Evolutionary conservation across 2,113 vertebrate genomes (phyloP).

Genomic region (Erinaceus europaeus): DNA sequence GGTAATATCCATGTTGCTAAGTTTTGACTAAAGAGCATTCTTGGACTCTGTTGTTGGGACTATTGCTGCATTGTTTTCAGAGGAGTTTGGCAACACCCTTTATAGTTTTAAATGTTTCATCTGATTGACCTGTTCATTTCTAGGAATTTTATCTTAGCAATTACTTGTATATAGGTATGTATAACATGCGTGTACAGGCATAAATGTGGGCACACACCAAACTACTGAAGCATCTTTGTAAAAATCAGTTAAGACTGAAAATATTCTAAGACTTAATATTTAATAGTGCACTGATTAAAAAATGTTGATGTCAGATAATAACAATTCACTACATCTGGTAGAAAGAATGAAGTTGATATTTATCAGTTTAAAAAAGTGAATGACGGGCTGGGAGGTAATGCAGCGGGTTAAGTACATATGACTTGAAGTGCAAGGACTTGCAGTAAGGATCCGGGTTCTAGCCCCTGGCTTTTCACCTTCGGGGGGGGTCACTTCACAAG

Average conservation of each 20-base stretch:
- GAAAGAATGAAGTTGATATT: neutral
- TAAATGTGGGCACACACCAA: neutral
- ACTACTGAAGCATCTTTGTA: neutral
- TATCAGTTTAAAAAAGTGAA: neutral
- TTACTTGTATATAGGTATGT: neutral
- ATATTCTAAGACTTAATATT: too few species aligned
- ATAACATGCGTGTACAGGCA: neutral
- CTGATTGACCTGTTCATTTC: conserved; percentile 27
- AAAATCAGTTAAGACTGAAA: neutral
- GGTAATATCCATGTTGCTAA: neutral
- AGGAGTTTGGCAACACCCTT: neutral
- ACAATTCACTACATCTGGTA: neutral
- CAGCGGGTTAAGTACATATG: too few species aligned
- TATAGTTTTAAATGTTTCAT: conserved; percentile 12
- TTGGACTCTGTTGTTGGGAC: neutral
- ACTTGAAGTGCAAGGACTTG: too few species aligned
- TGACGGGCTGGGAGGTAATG: too few species aligned
- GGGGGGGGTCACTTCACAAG: too few species aligned
- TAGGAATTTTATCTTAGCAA: conserved; percentile 1
- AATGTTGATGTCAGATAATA: neutral
- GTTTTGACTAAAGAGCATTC: neutral
- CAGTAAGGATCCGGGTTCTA: too few species aligned
- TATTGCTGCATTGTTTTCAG: neutral
- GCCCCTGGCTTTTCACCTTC: too few species aligned
- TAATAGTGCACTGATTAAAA: neutral